Conservation (phyloP, 2,888 invertebrate species). For the Liposcelis brunnea region DNA sequence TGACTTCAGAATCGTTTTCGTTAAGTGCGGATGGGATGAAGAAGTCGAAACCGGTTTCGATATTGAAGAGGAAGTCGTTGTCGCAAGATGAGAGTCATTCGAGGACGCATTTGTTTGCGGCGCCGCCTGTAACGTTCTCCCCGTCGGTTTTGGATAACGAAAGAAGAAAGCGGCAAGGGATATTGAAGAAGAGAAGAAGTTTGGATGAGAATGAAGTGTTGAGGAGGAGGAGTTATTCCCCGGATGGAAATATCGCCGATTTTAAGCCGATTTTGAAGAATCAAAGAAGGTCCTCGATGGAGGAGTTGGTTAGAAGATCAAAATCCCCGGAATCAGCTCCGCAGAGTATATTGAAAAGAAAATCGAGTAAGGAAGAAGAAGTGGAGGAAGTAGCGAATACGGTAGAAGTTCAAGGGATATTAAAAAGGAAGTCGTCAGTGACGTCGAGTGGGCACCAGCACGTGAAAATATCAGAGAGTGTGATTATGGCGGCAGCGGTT, state of each 20-base stretch:
- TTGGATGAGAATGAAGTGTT: slow-evolving; percentile 61
- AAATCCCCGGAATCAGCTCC: slow-evolving; percentile 17
- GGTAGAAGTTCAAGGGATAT: slow-evolving; percentile 52
- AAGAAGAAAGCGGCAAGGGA: slow-evolving; percentile 44
- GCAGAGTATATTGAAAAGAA: slow-evolving; percentile 47
- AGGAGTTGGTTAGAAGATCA: slow-evolving; percentile 37
- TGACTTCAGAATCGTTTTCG: slow-evolving; percentile 16
- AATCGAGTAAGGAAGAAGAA: slow-evolving; percentile 40
- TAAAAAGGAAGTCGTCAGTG: slow-evolving; percentile 48
- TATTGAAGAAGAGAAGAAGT: slow-evolving; percentile 67
- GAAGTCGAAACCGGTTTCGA: slow-evolving; percentile 31
- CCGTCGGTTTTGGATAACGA: slow-evolving; percentile 54
- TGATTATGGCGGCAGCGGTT: slow-evolving; percentile 32
- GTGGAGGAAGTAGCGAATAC: background rate
- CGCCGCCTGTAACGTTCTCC: slow-evolving; percentile 65
- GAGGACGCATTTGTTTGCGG: slow-evolving; percentile 25
- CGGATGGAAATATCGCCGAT: slow-evolving; percentile 40
- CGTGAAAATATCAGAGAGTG: slow-evolving; percentile 49
- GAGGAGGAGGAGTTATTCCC: slow-evolving; percentile 48
- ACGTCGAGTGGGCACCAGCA: slow-evolving; percentile 29
- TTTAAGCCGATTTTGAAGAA: slow-evolving; percentile 49
- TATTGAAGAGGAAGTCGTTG: slow-evolving; percentile 35
- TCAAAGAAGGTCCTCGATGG: slow-evolving; percentile 48
- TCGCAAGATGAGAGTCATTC: slow-evolving; percentile 28
- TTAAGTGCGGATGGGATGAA: background rate